Evolutionary conservation across 2,797 vertebrate genomes (phyloP), one percentile per base, ranked within the genome.

Genomic region (Acanthurus leucopareius): DNA sequence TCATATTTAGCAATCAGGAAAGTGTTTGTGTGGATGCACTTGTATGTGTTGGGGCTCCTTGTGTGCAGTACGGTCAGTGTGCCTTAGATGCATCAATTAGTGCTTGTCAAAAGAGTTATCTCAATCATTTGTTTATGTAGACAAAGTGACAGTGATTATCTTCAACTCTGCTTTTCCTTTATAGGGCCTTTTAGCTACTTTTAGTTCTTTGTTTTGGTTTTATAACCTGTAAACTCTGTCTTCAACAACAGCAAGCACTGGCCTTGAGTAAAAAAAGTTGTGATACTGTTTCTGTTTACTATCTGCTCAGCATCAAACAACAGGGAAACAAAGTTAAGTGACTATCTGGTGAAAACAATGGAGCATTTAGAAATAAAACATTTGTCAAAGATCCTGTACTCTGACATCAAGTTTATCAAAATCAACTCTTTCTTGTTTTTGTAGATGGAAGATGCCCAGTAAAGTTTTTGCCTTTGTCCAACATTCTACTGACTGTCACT

Each of bases 371-470:
- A 35, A 35, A 35, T 35, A 35, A 35, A 35, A 35, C 7, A 1
- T 44, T 44, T 44, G 42, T 44, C 42, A 49, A 49, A 5, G 48
- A 15, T 49, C 48, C 17, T 15, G 17, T 3, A 11, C 8, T 3
- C 20, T 13, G n/a, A n/a, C 62, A 35, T 52, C 40, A 32, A 19
- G 49, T 53, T 38, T 14, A 66, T 35, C 32, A 35, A 47, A 11
- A 40, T 40, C 52, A 25, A 7, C 42, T 20, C n/a, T 60, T 16
- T 38, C 11, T 14, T 68, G 7, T 49, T 35, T 13, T 56, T 73
- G 13, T 22, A 84, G 82, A 80, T 84, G 73, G 52, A 20, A 51
- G 59, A 73, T 25, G 19, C 25, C 52, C 47, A 54, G 7, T 83
- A 32, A 75, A 52, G 38, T 53, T 51, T 38, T 22, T 7, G 22